Evolutionary conservation across 2,113 vertebrate species (phyloP).

Genomic region (Gnathonemus echidnorhynchus): DNA sequence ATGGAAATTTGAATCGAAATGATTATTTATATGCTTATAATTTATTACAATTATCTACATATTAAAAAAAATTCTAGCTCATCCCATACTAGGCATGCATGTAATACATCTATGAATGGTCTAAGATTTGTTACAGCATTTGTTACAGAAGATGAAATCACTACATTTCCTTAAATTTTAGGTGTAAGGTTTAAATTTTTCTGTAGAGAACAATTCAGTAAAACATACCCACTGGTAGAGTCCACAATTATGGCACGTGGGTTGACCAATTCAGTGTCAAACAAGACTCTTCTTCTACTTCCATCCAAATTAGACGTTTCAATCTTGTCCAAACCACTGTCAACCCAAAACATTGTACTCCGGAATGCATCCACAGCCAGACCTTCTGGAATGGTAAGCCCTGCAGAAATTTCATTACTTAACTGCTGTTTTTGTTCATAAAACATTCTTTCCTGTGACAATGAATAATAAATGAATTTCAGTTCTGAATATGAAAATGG

Average conservation of each 20-base stretch:
- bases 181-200: background rate
- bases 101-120: background rate
- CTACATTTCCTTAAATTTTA: background rate
- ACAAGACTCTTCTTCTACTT: conserved; percentile 67
- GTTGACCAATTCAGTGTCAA: conserved; percentile 81
- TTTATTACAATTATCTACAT: background rate
- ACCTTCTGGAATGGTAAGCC: conserved; percentile 86
- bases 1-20: conserved; percentile 13
- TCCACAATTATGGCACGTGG: conserved; percentile 89
- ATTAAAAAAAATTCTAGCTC: background rate
- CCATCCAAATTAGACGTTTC: conserved; percentile 80
- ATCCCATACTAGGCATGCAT: background rate
- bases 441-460: background rate
- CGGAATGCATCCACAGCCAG: conserved; percentile 76
- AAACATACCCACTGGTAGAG: conserved; percentile 72
- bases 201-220: background rate
- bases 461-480: background rate
- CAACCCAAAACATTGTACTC: conserved; percentile 86
- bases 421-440: background rate
- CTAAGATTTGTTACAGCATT: background rate
- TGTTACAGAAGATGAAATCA: background rate
- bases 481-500: background rate
- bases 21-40: background rate
- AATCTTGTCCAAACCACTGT: conserved; percentile 82
- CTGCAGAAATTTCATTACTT: conserved; percentile 46